Base-by-base conservation (phyloP, 2,113 vertebrate genomes). In the Symphodus melops region DNA sequence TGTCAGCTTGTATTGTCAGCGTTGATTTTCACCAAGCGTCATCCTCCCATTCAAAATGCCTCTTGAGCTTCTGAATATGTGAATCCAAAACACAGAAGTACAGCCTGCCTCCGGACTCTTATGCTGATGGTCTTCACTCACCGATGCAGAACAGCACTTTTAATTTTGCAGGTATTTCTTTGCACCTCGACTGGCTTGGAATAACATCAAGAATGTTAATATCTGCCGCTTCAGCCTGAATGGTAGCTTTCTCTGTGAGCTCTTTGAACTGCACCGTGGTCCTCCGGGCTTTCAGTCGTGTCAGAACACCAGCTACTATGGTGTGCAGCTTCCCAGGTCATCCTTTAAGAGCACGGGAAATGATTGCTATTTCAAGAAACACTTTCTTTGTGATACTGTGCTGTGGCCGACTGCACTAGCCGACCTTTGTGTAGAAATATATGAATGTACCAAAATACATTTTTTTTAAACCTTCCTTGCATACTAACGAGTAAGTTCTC, bases 191-290 rank as follows among this genome's bases (percentile, higher is more conserved):
- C 36, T 52, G 49, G 25, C 23, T 59, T 62, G 53, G 28, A 81
- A 77, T 69, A 75, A 84, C 60, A 75, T 66, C 46, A 80, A 48
- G 56, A 72, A 82, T 81, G 54, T 54, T 76, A 85, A 88, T 78
- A 67, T 82, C 55, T 75, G 37, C 65, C 52, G 48, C 74, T 60
- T 70, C 63, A 69, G 51, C 58, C 39, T 53, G 49, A 84, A 75
- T 16, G 41, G 55, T 14, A 9, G 60, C 60, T 63, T 56, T 81
- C 64, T 68, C 42, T 41, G 49, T 36, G 72, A 81, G 56, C 46
- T 74, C 55, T 86, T 79, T 65, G 63, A 86, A 77, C 72, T 70
- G 55, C 36, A 39, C 20, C 12, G 3, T 42, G 51, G 52, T 74
- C 71, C 65, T 62, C 9, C 0, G 49, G 77, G 81, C 54, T 54